These are phyloP conservation scores for Sepioteuthis lessoniana DNA, from an alignment of 2,888 invertebrate genomes.

Conservation along the genomic window DNA sequence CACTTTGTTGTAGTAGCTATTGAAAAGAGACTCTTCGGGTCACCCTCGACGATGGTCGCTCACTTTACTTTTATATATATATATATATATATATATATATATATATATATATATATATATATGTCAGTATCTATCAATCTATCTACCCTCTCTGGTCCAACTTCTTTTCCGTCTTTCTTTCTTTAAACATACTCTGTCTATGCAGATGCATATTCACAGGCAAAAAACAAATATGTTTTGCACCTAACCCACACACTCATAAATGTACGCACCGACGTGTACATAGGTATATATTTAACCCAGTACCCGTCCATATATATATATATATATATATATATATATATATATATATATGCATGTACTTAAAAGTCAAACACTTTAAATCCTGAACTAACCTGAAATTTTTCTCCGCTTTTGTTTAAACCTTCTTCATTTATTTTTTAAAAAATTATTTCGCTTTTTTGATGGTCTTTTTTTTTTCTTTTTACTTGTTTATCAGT, in stretches of 20 bases:
- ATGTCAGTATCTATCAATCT: no score
- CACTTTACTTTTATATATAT: no score
- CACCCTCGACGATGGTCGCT: no score
- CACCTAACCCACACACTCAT: background rate
- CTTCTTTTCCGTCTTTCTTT: no score
- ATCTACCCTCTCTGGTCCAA: background rate
- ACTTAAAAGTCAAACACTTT: background rate
- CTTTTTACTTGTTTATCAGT: background rate
- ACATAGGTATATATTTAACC: no score
- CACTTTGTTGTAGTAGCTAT: no score
- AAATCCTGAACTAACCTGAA: background rate
- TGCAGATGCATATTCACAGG: no score
- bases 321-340: background rate
- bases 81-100: background rate
- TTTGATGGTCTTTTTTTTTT: background rate
- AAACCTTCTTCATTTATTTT: background rate
- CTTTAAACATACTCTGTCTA: no score
- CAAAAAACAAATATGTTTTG: no score
- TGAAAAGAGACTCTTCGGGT: no score
- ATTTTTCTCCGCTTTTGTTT: background rate
- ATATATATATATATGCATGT: background rate
- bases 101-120: slow-evolving; percentile 33
- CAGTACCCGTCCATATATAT: no score
- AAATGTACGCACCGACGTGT: no score
- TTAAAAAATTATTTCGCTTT: background rate